Conservation (phyloP, 2,797 vertebrate species). For the Amniataba percoides region DNA sequence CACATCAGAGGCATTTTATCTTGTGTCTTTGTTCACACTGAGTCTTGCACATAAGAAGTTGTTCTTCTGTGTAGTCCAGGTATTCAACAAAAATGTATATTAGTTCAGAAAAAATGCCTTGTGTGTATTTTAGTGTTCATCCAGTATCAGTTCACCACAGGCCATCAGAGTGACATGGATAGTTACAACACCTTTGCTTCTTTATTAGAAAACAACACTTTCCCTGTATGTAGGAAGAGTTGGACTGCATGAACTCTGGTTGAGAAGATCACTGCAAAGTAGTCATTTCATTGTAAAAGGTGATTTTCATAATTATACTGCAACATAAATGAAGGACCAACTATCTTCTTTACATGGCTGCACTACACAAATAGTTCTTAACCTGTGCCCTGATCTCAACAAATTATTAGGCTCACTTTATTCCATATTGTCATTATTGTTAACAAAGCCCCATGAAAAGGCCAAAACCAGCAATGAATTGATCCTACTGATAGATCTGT, state of each 20-base stretch:
- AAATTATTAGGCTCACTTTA: neutral
- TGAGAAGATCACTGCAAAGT: neutral
- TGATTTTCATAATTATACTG: neutral
- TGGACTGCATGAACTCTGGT: neutral
- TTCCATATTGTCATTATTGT: constrained; percentile 1
- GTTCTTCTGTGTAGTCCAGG: neutral
- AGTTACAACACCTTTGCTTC: neutral
- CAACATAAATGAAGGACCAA: constrained; percentile 29
- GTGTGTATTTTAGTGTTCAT: constrained; percentile 10
- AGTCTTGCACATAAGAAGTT: neutral
- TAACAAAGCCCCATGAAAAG: neutral
- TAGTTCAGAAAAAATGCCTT: neutral
- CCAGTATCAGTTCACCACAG: neutral
- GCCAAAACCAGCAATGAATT: constrained; percentile 5
- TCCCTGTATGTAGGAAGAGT: neutral
- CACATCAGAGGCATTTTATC: constrained; percentile 19
- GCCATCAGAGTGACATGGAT: neutral
- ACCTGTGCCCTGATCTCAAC: constrained; percentile 3
- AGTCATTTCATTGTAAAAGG: neutral
- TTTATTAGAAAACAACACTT: neutral
- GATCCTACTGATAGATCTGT: neutral
- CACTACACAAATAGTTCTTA: neutral
- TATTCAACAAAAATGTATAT: neutral
- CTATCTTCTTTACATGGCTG: neutral
- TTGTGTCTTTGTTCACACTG: constrained; percentile 6